A percentile compares a stretch with the other conserved stretches of the same genome.
These are phyloP conservation scores for Chamaedrilus cognettii DNA, from an alignment of 2,888 invertebrate genomes.

Conservation along the genomic window DNA sequence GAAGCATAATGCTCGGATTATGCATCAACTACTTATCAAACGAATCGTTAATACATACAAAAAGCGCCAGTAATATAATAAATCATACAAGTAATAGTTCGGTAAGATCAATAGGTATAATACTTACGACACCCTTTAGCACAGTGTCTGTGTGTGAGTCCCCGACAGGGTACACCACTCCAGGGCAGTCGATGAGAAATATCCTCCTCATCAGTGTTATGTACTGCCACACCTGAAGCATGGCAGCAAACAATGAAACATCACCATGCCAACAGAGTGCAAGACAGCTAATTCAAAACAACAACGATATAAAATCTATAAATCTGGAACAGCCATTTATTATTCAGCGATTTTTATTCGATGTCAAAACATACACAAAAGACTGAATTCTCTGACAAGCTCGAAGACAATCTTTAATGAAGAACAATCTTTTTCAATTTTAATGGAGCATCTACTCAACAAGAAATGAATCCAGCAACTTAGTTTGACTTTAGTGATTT, in stretches of 20 bases:
- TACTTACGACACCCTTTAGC: conserved; percentile 85
- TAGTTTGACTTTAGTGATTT: too few species aligned
- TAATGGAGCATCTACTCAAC: too few species aligned
- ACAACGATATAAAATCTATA: too few species aligned
- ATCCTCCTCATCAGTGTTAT: conserved; percentile 97
- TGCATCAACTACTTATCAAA: background rate
- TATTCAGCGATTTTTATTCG: too few species aligned
- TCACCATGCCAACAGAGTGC: too few species aligned
- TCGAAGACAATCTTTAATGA: too few species aligned
- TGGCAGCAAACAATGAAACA: background rate
- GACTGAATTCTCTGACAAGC: too few species aligned
- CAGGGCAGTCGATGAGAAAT: conserved; percentile 98
- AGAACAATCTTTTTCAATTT: too few species aligned
- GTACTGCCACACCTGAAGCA: conserved; percentile 89
- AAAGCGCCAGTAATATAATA: background rate
- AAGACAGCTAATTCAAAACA: too few species aligned
- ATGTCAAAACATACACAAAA: too few species aligned
- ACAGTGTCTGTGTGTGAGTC: conserved; percentile 88
- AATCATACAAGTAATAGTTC: background rate
- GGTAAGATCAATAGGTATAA: background rate
- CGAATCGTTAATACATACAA: background rate
- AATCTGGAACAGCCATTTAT: too few species aligned
- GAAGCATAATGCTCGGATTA: background rate
- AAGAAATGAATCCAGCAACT: too few species aligned
- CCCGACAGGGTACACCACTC: conserved; percentile 95